Evolutionary conservation across 2,888 invertebrate species (phyloP).

Genomic region (Ophonus ardosiacus): DNA sequence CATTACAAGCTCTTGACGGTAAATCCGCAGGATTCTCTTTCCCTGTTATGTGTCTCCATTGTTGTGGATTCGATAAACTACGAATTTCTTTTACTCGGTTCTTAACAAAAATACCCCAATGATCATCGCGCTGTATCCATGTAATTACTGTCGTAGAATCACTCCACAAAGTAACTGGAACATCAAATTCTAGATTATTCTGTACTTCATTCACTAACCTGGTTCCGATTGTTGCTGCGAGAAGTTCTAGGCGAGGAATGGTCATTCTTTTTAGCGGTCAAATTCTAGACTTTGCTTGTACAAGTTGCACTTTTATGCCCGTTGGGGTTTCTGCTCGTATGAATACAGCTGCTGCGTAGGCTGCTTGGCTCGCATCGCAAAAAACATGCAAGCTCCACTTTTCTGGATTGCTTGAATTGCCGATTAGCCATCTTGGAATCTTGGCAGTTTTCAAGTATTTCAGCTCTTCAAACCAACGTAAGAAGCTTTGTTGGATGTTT

Average conservation of each 20-base stretch:
- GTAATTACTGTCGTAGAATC: slow-evolving; percentile 68
- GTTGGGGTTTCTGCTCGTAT: neutral
- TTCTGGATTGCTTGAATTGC: neutral
- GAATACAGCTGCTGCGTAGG: slow-evolving; percentile 24
- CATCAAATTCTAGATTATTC: slow-evolving; percentile 15
- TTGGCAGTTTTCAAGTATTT: neutral
- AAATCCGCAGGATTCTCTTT: slow-evolving; percentile 67
- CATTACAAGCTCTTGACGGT: slow-evolving; percentile 69
- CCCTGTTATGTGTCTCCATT: slow-evolving; percentile 70
- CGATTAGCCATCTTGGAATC: slow-evolving; percentile 4
- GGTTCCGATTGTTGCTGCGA: slow-evolving; percentile 69
- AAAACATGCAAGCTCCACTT: slow-evolving; percentile 14
- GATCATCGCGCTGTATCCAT: slow-evolving; percentile 67
- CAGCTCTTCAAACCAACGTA: slow-evolving; percentile 61
- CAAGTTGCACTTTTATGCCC: slow-evolving; percentile 66
- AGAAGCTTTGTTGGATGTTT: slow-evolving; percentile 64
- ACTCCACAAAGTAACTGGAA: slow-evolving; percentile 67
- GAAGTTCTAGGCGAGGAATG: slow-evolving; percentile 70
- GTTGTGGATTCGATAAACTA: slow-evolving; percentile 57
- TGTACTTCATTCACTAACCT: slow-evolving; percentile 64
- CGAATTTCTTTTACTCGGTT: slow-evolving; percentile 69
- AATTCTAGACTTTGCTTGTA: slow-evolving; percentile 69
- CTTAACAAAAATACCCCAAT: slow-evolving; percentile 68
- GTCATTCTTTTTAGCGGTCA: slow-evolving; percentile 68
- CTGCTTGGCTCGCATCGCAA: slow-evolving; percentile 9